Percentiles rank a stretch among this genome's conserved stretches.
These are phyloP conservation scores for Sclerurus mexicanus DNA, from an alignment of 2,113 vertebrate genomes.

Conservation along the genomic window DNA sequence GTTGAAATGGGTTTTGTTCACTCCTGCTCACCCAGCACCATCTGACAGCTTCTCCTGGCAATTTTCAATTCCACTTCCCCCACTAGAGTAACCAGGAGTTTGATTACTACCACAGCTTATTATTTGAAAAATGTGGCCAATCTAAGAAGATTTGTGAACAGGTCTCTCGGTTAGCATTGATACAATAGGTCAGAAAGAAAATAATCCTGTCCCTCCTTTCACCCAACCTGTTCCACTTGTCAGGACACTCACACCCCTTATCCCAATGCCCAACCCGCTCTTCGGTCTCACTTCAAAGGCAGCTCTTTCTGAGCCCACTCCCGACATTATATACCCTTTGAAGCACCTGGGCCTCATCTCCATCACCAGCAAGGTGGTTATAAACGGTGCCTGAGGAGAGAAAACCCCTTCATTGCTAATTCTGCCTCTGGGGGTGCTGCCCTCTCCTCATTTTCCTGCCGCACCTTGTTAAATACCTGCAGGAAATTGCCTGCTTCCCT, in stretches of 20 bases:
- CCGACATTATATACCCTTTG: neutral
- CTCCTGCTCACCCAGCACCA: neutral
- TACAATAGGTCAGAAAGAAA: neutral
- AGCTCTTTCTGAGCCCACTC: neutral
- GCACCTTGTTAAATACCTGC: constrained; percentile 16
- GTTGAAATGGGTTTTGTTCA: neutral
- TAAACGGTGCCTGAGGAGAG: neutral
- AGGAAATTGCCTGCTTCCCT: constrained; percentile 17
- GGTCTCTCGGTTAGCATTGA: neutral
- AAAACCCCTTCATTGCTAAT: neutral
- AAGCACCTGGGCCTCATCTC: neutral
- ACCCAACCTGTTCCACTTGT: neutral
- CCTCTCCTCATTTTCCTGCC: neutral
- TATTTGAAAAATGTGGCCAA: neutral
- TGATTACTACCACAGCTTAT: neutral
- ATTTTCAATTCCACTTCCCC: neutral
- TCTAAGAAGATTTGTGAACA: neutral
- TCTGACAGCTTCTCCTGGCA: neutral
- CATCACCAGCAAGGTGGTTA: neutral
- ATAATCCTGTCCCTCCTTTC: neutral
- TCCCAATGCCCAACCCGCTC: neutral
- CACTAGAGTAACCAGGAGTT: neutral
- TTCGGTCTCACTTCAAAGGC: neutral
- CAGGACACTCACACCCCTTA: neutral
- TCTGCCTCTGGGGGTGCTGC: neutral